These are phyloP conservation scores for Heliconius nattereri DNA, from an alignment of 1,140 invertebrate genomes.

Conservation along the genomic window DNA sequence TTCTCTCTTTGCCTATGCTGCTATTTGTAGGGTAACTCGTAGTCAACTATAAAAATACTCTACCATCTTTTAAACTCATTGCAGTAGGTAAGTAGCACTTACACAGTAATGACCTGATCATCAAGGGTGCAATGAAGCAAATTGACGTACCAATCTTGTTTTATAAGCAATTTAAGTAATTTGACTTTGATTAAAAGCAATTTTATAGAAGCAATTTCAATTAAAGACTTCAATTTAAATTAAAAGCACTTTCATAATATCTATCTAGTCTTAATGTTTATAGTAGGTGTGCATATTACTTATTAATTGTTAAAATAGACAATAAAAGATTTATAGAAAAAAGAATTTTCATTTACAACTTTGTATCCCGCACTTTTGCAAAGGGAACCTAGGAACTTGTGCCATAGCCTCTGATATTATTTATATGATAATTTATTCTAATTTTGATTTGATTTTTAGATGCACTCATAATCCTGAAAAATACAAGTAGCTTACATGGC, in stretches of 20 bases:
- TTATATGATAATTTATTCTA: no score
- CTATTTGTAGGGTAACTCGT: not conserved
- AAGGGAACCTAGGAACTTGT: no score
- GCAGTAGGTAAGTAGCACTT: constrained; percentile 7
- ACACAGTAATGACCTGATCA: constrained; percentile 35
- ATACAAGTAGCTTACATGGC: not conserved
- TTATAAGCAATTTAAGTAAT: constrained; percentile 39
- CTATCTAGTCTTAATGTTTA: not conserved
- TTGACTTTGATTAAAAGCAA: constrained; percentile 38
- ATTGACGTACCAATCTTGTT: constrained; percentile 36
- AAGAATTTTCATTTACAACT: no score
- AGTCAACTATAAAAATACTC: not conserved
- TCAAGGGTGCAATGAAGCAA: constrained; percentile 41
- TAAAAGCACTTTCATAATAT: not conserved
- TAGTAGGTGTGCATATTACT: not conserved
- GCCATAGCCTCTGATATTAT: no score
- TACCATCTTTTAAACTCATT: not conserved
- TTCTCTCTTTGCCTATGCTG: no score
- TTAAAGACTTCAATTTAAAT: not conserved
- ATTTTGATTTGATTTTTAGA: no score
- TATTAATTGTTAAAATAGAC: not conserved
- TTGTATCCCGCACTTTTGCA: no score
- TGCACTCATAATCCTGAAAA: not conserved
- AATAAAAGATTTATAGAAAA: no score
- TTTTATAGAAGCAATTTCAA: constrained; percentile 9